Evolutionary conservation across 2,888 invertebrate species (phyloP), one percentile per base, ranked within the genome.

Genomic region (Cartodere bifasciata): DNA sequence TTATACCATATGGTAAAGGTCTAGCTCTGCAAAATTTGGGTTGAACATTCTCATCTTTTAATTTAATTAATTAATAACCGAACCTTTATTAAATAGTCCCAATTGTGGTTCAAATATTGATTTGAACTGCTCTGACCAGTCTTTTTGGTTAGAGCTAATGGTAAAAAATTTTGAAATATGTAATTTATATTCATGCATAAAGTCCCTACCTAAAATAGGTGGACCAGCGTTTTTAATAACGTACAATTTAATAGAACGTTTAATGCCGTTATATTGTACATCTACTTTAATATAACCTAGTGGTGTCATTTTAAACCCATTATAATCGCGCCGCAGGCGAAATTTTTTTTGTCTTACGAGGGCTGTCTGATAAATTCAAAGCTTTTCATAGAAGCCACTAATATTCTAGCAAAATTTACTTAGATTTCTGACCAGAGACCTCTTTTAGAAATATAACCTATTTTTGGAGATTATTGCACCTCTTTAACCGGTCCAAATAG

Each of bases 51-150:
- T 26, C 14, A 26, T 26, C 26, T 3, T 3, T 26, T 11, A 26
- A 26, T 26, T 26, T 13, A 14, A 26, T 9, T 26, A n/a, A n/a
- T n/a, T n/a, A n/a, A 16, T 26, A 26, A 26, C 10, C n/a, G 16
- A 14, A 26, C 16, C 16, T n/a, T 26, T 26, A 26, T 26, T 26
- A 14, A 26, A 26, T 26, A n/a, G n/a, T n/a, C 26, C 26, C 5
- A 26, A 13, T 26, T 26, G 3, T 6, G 13, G 13, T 13, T 24
- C 24, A 10, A 7, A 13, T 4, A 24, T 9, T 10, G 24, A n/a
- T 26, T 26, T 4, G 10, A 26, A 26, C 16, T 26, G 14, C 16
- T 26, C 16, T 10, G 10, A n/a, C 16, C 14, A 26, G 10, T 26
- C n/a, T 9, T 14, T 16, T 14, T n/a, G 16, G n/a, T 26, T 26